Evolutionary conservation across 2,113 vertebrate genomes (phyloP).

Genomic region (Silurus meridionalis): DNA sequence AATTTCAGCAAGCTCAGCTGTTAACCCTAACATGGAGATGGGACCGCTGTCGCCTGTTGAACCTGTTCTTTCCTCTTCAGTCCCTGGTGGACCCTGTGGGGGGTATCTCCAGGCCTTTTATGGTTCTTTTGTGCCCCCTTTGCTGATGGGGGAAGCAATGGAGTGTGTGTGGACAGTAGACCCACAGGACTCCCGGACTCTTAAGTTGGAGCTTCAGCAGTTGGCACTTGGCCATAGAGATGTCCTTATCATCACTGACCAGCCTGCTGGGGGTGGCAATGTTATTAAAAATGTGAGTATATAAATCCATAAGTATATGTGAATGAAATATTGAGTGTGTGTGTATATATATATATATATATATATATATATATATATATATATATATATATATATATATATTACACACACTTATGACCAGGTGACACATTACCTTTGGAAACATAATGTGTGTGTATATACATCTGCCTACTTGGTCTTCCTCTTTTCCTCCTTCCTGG

Average conservation of each 20-base stretch:
- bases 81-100: conserved; percentile 73
- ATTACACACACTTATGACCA: too few species aligned
- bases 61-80: conserved; percentile 21
- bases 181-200: conserved; percentile 79
- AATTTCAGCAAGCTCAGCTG: background rate
- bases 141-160: conserved; percentile 52
- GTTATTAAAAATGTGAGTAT: conserved; percentile 71
- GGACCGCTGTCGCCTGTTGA: background rate
- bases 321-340: background rate
- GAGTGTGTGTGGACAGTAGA: conserved; percentile 83
- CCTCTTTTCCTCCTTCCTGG: too few species aligned
- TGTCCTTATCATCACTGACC: conserved; percentile 73
- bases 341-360: too few species aligned
- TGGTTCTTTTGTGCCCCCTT: conserved; percentile 80
- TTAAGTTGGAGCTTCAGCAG: conserved; percentile 79
- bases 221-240: conserved; percentile 75
- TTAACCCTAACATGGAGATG: background rate
- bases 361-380: too few species aligned
- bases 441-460: too few species aligned
- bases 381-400: too few species aligned
- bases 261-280: conserved; percentile 65
- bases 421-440: too few species aligned
- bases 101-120: conserved; percentile 80
- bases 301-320: background rate
- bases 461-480: too few species aligned